Evolutionary conservation across 2,797 vertebrate species (phyloP), one percentile per base, ranked within the genome.

Genomic region (Mormyrops boulengeri): DNA sequence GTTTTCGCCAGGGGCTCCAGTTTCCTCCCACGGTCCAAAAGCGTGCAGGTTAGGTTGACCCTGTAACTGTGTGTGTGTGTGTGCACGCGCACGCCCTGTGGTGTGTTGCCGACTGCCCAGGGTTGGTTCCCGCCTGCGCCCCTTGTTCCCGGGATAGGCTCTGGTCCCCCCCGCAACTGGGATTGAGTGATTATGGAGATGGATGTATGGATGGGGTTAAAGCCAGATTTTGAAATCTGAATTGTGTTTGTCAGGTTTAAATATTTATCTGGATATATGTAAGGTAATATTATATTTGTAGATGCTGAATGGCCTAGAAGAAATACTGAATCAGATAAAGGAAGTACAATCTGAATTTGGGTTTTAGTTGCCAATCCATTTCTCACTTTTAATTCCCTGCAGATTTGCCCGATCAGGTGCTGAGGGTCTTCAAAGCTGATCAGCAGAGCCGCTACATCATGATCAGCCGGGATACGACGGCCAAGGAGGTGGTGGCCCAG

Each of bases 361-460:
- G n/a, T 62, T 69, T 73, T 57, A 82, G 50, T 85, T 77, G 14
- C 22, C 69, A 88, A 34, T 26, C 17, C 12, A 50, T 17, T 57
- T 55, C 12, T 57, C 6, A 6, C 49, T 57, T 41, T 12, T 34
- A 44, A 8, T 88, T 55, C 38, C n/a, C 80, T 62, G 53, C 94
- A 99, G 98, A 99, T 90, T 96, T 99, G 92, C 98, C 98, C 4
- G 99, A 99, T 92, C 98, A 99, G 93, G 99, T 99, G 2, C 93
- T 99, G 87, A 95, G 98, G 47, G 98, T 99, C 91, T 99, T 99
- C 93, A 99, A 99, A 92, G 99, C 98, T 0, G 99, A 99, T 93
- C 99, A 99, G 95, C 98, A 99, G 93, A 99, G 98, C 88, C 97
- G 98, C 2, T 99, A 99, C 94, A 98, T 99, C 93, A 99, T 99